Base-by-base conservation (phyloP, 2,113 vertebrate genomes). In the Cyprinodon brontotheroides region DNA sequence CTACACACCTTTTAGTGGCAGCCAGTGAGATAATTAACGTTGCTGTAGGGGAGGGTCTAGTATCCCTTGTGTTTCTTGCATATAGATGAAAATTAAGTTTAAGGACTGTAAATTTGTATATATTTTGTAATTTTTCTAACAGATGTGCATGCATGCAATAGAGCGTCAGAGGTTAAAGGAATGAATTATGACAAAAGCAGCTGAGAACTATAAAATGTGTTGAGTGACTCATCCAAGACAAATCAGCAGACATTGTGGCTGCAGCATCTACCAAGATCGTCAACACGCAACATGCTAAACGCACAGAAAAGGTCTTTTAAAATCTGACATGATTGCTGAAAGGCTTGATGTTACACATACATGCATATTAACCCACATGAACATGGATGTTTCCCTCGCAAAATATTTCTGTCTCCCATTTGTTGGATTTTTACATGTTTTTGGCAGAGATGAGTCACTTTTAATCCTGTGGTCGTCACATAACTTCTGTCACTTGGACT, bases 191-290 rank as follows among this genome's bases (percentile, higher is more conserved):
- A 83, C 89, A 83, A 6, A 20, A 62, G 62, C 73, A 78, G 81
- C 70, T 43, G 47, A 77, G 65, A 74, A 87, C 77, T 79, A 76
- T 79, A 75, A 84, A 82, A 91, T 78, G 79, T 79, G 80, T 75
- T 3, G 81, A 75, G 75, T 91, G 89, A 90, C 87, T 92, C 90
- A 89, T 85, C 53, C 67, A 39, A 61, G 70, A 84, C n/a, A 75
- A 77, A 72, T 82, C 80, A 84, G 75, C 62, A n/a, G 65, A 77
- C 76, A 77, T 73, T 40, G 80, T 59, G 69, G 75, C 61, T 67
- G 72, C 75, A 77, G 80, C 57, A 63, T 68, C 43, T 22, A 47
- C 72, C 50, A 78, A 79, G 78, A 76, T 82, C 83, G 84, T 88
- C 75, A 82, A 70, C 74, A 74, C 81, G 40, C 79, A 50, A 65